Base-by-base conservation (phyloP, 2,797 vertebrate genomes). In the Eulemur coronatus region DNA sequence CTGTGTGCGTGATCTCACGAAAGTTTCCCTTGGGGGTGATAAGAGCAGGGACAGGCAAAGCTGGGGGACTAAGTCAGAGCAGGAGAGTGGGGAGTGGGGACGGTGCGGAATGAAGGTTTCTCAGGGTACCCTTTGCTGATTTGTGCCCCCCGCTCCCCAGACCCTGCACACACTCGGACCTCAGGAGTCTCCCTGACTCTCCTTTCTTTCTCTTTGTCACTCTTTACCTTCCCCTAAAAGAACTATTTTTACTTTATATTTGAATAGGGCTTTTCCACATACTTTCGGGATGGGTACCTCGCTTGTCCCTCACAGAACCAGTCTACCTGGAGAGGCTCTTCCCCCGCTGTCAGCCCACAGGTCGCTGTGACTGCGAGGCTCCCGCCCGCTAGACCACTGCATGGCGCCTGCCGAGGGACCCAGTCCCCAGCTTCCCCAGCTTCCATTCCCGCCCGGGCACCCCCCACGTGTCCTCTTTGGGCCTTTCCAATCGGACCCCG, bases 361-460 rank as follows among this genome's bases (percentile, higher is more conserved):
- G 43, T 41, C 14, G 18, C 7, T 28, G 41, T 76, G 38, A 78
- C n/a, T 33, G 10, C 24, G 1, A 30, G 38, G 26, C 22, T 61
- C 35, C 38, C 57, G n/a, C 48, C 10, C 17, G 52, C n/a, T 30
- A 48, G 38, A 35, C 17, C 41, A 48, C 9, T 0, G 48, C 35
- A 1, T 13, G 43, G 18, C 30, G 12, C 59, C 55, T 76, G 15
- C 50, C n/a, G 4, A 22, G 28, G 35, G 61, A 48, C 65, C 0
- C 7, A 73, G 72, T 20, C 28, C 73, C 26, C 7, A 52, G 80
- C n/a, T 17, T 14, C 26, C 15, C 26, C 59, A 65, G 33, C 63
- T 18, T n/a, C 18, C 17, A 12, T 10, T 2, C 9, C 22, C 48
- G 4, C 50, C 30, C 2, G 5, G 1, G 7, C 13, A 11, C 6